These are phyloP conservation scores for Gallirallus australis DNA, from an alignment of 2,797 vertebrate genomes.

Conservation along the genomic window DNA sequence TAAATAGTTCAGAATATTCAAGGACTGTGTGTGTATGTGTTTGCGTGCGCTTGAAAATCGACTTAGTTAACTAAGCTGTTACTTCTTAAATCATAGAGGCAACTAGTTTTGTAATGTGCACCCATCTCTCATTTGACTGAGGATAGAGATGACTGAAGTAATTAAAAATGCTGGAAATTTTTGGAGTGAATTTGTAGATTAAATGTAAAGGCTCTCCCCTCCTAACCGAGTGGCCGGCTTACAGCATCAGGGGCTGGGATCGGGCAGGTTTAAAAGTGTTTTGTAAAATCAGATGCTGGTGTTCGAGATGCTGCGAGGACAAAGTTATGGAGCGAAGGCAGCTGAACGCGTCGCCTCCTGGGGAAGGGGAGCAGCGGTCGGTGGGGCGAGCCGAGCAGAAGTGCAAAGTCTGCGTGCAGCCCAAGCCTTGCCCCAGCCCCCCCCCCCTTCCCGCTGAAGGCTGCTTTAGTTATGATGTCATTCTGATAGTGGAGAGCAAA, in stretches of 20 bases:
- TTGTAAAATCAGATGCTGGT: not conserved
- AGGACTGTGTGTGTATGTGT: constrained; percentile 5
- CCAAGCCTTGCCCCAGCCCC: constrained; percentile 51
- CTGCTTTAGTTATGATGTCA: constrained; percentile 91
- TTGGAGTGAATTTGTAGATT: constrained; percentile 5
- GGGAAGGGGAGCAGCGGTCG: not conserved
- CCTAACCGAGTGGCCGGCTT: not conserved
- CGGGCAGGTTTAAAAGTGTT: not conserved
- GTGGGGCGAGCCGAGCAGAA: constrained; percentile 1
- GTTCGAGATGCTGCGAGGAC: not conserved
- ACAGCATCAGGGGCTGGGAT: not conserved
- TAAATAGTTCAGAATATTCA: constrained; percentile 50
- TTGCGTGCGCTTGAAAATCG: constrained; percentile 17
- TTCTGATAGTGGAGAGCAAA: constrained; percentile 88
- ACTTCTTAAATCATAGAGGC: not conserved
- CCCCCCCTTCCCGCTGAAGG: constrained; percentile 79
- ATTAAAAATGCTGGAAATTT: constrained; percentile 48
- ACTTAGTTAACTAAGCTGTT: not conserved
- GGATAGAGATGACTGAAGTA: constrained; percentile 32
- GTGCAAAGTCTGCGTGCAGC: constrained; percentile 37
- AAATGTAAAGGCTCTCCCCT: not conserved
- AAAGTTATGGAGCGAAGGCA: constrained; percentile 1
- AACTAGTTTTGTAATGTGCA: not conserved
- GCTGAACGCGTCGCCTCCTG: not conserved
- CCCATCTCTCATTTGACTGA: not conserved